These are phyloP conservation scores for Leucoma salicis DNA, from an alignment of 2,888 invertebrate genomes.

Conservation along the genomic window DNA sequence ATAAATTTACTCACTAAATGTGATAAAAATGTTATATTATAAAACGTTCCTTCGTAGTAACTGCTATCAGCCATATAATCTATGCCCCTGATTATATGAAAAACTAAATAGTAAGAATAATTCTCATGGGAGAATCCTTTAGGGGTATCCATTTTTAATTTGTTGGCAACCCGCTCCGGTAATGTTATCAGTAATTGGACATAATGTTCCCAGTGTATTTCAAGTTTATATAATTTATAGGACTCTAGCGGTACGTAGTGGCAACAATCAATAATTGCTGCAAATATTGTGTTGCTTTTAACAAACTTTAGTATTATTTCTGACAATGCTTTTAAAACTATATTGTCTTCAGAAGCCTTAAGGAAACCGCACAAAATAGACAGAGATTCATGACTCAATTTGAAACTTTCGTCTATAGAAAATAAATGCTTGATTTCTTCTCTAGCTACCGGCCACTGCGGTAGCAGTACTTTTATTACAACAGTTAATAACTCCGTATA, in stretches of 20 bases:
- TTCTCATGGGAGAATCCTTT: slow-evolving; percentile 80
- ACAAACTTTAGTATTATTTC: slow-evolving; percentile 71
- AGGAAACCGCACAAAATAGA: slow-evolving; percentile 69
- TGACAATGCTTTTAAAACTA: slow-evolving; percentile 55
- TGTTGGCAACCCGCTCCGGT: slow-evolving; percentile 88
- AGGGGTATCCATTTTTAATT: slow-evolving; percentile 78
- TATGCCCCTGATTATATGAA: slow-evolving; percentile 83
- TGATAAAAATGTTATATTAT: slow-evolving; percentile 70
- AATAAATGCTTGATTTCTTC: slow-evolving; percentile 69
- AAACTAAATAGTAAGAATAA: slow-evolving; percentile 82
- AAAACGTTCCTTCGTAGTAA: slow-evolving; percentile 46
- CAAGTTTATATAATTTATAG: slow-evolving; percentile 30
- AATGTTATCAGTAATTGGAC: slow-evolving; percentile 85
- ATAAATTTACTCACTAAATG: slow-evolving; percentile 84
- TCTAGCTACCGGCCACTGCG: slow-evolving; percentile 82
- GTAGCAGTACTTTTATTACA: slow-evolving; percentile 73
- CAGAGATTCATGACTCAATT: slow-evolving; percentile 72
- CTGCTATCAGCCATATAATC: slow-evolving; percentile 81
- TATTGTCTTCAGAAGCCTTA: slow-evolving; percentile 55
- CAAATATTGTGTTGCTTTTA: slow-evolving; percentile 81
- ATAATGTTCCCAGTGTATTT: slow-evolving; percentile 73
- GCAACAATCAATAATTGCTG: slow-evolving; percentile 66
- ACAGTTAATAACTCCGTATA: slow-evolving; percentile 78
- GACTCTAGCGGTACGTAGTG: slow-evolving; percentile 29
- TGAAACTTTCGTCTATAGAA: slow-evolving; percentile 77